Evolutionary conservation across 1,140 invertebrate species (phyloP).

Genomic region (Muscidifurax raptorellus): DNA sequence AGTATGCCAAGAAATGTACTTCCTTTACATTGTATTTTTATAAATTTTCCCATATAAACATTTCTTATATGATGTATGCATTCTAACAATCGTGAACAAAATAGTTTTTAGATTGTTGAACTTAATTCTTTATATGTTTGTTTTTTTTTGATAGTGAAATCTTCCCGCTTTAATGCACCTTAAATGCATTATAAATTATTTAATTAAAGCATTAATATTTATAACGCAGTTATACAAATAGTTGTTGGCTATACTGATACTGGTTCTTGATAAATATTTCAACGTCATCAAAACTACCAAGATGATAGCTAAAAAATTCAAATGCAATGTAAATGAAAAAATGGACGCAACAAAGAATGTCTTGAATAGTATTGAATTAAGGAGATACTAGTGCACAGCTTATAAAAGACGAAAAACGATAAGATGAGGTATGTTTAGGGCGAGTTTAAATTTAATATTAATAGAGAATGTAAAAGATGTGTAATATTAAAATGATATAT

Average conservation of each 20-base stretch:
- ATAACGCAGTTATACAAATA: background rate
- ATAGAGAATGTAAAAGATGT: constrained; percentile 49
- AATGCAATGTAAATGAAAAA: constrained; percentile 32
- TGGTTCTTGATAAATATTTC: constrained; percentile 27
- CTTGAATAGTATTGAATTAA: constrained; percentile 7
- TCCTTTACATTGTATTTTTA: background rate
- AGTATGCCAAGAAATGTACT: constrained; percentile 17
- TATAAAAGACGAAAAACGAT: constrained; percentile 4
- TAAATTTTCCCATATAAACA: constrained; percentile 20
- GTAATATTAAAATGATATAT: constrained; percentile 53
- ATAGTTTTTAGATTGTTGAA: background rate
- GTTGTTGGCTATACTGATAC: constrained; percentile 5
- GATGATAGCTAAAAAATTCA: background rate
- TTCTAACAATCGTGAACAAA: background rate
- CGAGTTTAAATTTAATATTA: constrained; percentile 48
- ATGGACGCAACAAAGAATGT: constrained; percentile 30
- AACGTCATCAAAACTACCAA: constrained; percentile 10
- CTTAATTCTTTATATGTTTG: background rate
- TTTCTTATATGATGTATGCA: background rate
- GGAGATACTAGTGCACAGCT: constrained; percentile 21
- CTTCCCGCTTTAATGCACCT: background rate
- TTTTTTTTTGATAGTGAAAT: background rate
- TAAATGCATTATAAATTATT: constrained; percentile 1
- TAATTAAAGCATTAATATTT: background rate
- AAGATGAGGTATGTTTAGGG: background rate